Base-by-base conservation (phyloP, 2,888 invertebrate species). In the Erebia ligea region DNA sequence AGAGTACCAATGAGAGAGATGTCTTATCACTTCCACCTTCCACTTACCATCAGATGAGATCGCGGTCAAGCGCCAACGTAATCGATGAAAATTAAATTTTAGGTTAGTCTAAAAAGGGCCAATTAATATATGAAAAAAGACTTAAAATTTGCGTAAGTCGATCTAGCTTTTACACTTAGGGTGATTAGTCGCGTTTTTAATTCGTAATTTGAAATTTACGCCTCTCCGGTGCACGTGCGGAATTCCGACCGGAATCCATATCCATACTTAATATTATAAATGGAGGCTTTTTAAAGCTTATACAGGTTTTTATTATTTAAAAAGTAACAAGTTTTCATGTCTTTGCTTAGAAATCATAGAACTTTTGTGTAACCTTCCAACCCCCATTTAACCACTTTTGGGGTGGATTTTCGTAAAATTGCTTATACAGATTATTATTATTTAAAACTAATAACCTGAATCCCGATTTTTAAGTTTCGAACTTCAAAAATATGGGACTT, bases 111-210 rank as follows among this genome's bases (percentile, higher is more conserved):
- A 58, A 71, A 73, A 73, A 69, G 73, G 73, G 73, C 73, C 73
- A 73, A 73, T 72, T 72, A 74, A 72, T 72, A 72, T 69, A 71
- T 69, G 76, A 80, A 76, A 73, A 76, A 80, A 80, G 78, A 79
- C 73, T 87, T 85, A 79, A 69, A 54, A 84, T 89, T 86, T 63
- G 88, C 78, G 81, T 80, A 78, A 77, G 80, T 75, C 68, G 68
- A 65, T 81, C 81, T 90, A 91, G 91, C 90, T 91, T 91, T 91
- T 90, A 88, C 87, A 78, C 85, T 77, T 88, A 86, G 84, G 64
- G 77, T 78, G 78, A 76, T 82, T 79, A 80, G 79, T 76, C 78
- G 83, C 85, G 83, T 80, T 85, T 85, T 83, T 84, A 64, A 65
- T 68, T 70, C 69, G 34, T 65, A 52, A 67, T 54, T 69, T 67